phyloP scores from a whole-genome alignment of 1,140 invertebrate genomes.

The Heliconius eleuchia region DNA sequence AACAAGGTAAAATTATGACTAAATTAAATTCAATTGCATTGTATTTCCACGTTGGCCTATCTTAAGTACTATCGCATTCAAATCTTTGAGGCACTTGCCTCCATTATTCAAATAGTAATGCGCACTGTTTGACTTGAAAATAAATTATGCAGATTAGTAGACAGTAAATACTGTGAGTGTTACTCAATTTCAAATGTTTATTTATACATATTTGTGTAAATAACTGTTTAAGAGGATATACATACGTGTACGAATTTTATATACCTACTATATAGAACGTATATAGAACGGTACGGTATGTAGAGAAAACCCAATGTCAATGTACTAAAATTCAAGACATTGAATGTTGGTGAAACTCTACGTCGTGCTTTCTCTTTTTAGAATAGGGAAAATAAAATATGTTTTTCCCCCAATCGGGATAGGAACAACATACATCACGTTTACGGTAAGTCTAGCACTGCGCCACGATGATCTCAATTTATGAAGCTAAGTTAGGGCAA shows the following conservation, averaged over 20 bases:
- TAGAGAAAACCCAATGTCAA: too few relatives aligned
- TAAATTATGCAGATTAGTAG: conserved; percentile 23
- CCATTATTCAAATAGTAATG: conserved; percentile 29
- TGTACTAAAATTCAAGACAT: too few relatives aligned
- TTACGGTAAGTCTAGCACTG: background rate
- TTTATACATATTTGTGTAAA: background rate
- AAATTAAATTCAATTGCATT: conserved; percentile 30
- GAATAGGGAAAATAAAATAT: too few relatives aligned
- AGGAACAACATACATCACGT: background rate
- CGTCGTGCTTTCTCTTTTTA: too few relatives aligned
- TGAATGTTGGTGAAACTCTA: too few relatives aligned
- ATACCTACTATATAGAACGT: too few relatives aligned
- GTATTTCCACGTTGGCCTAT: conserved; percentile 29
- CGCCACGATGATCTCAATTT: too few relatives aligned
- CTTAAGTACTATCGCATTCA: conserved; percentile 29
- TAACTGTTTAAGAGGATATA: background rate
- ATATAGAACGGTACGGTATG: background rate
- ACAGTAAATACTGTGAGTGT: conserved; percentile 14
- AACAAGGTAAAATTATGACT: conserved; percentile 29
- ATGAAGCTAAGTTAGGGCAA: background rate
- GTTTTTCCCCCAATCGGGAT: too few relatives aligned
- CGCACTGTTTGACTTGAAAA: conserved; percentile 13
- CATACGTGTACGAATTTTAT: too few relatives aligned
- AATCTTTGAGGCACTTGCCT: conserved; percentile 18
- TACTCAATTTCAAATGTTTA: conserved; percentile 25